These are phyloP conservation scores for roundworm (Caenorhabditis elegans) DNA, from an alignment of 1,140 invertebrate species.

Conservation along the genomic window DNA sequence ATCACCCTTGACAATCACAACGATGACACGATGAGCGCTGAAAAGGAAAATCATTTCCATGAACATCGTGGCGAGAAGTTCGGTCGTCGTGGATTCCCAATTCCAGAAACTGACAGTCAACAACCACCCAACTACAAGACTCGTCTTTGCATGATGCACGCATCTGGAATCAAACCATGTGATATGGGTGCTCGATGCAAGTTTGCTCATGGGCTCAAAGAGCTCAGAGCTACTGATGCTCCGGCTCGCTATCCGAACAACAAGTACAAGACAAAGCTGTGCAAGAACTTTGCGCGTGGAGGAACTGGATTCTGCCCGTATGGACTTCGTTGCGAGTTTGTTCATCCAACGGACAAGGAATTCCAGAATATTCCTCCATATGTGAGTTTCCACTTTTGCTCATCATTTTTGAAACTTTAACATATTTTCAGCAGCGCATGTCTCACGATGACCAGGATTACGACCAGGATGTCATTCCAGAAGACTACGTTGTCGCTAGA, in stretches of 20 bases:
- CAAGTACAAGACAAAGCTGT: constrained; percentile 28
- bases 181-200: constrained; percentile 8
- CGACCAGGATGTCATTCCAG: background rate
- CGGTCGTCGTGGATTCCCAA: background rate
- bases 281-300: background rate
- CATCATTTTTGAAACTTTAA: background rate
- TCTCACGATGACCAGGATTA: background rate
- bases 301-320: background rate
- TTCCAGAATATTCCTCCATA: background rate
- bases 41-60: background rate
- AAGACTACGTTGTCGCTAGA: background rate
- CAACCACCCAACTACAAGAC: constrained; percentile 18
- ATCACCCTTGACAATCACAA: background rate
- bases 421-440: background rate
- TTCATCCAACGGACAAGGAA: constrained; percentile 18
- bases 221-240: background rate
- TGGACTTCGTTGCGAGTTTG: constrained; percentile 11
- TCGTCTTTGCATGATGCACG: constrained; percentile 8
- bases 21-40: background rate
- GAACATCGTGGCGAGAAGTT: background rate
- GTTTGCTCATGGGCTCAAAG: constrained; percentile 5
- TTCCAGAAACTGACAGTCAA: background rate
- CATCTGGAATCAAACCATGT: background rate
- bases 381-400: background rate
- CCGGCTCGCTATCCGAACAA: constrained; percentile 14